A percentile compares a stretch with the other conserved stretches of the same genome.
Conservation (phyloP, 2,113 vertebrate species). For the Triplophysa rosa region DNA sequence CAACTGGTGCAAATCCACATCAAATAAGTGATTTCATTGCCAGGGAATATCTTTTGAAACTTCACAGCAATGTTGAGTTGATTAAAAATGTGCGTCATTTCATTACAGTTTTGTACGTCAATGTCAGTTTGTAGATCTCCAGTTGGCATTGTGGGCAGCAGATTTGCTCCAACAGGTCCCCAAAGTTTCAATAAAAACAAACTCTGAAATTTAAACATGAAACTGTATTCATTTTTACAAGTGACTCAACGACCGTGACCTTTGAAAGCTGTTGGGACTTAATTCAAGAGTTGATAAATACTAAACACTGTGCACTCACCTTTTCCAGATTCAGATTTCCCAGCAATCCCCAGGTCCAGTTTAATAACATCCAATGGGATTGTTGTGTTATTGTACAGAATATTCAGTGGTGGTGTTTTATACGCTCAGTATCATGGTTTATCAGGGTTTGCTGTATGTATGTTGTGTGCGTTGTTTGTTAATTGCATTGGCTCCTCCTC, state of each 20-base stretch:
- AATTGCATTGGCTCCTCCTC: constrained; percentile 37
- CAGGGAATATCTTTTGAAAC: background rate
- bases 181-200: too few relatives aligned
- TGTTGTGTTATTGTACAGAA: background rate
- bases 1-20: background rate
- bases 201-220: background rate
- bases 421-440: background rate
- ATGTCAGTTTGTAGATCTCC: too few relatives aligned
- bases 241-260: too few relatives aligned
- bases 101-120: background rate
- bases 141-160: too few relatives aligned
- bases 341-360: background rate
- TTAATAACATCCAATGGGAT: background rate
- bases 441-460: background rate
- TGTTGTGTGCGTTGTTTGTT: constrained; percentile 10
- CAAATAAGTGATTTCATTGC: background rate
- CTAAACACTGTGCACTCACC: constrained; percentile 16
- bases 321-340: background rate
- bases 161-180: too few relatives aligned
- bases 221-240: background rate
- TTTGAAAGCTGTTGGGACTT: background rate
- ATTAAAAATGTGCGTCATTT: background rate
- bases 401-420: constrained; percentile 1
- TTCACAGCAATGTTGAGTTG: background rate
- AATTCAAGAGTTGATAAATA: background rate